These are phyloP conservation scores for Parus major DNA, from an alignment of 2,113 vertebrate genomes.

Conservation along the genomic window DNA sequence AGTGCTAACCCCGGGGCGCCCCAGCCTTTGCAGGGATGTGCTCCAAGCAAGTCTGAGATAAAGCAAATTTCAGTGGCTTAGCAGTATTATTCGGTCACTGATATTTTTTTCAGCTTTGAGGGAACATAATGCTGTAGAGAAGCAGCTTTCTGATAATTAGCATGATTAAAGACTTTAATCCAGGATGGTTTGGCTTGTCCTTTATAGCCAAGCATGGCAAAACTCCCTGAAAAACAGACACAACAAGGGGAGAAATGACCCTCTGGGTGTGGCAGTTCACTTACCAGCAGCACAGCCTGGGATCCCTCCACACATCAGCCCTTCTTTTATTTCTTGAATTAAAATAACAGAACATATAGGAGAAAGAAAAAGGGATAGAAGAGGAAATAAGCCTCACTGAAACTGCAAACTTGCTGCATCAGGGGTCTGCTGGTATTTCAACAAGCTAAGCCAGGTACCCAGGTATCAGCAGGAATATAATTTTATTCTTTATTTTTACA, in stretches of 20 bases:
- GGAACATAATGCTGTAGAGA: constrained; percentile 43
- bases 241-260: not conserved
- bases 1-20: not conserved
- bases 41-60: not conserved
- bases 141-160: constrained; percentile 19
- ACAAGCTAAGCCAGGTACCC: not conserved
- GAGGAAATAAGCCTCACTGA: not conserved
- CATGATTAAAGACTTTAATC: constrained; percentile 51
- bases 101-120: constrained; percentile 37
- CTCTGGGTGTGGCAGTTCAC: not conserved
- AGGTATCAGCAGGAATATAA: not conserved
- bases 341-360: not conserved
- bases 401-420: not conserved
- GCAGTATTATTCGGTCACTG: not conserved
- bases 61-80: not conserved
- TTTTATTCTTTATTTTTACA: not conserved
- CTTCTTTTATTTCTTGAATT: not conserved
- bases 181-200: constrained; percentile 39
- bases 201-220: constrained; percentile 54
- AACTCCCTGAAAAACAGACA: constrained; percentile 63
- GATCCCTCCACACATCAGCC: not conserved
- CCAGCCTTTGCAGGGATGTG: not conserved
- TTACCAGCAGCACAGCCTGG: not conserved
- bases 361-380: not conserved
- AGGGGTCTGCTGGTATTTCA: not conserved